Evolutionary conservation across 30 jellyfish, hydroid and myxozoan species (phyloP).

Genomic region (Turritopsis dohrnii): DNA sequence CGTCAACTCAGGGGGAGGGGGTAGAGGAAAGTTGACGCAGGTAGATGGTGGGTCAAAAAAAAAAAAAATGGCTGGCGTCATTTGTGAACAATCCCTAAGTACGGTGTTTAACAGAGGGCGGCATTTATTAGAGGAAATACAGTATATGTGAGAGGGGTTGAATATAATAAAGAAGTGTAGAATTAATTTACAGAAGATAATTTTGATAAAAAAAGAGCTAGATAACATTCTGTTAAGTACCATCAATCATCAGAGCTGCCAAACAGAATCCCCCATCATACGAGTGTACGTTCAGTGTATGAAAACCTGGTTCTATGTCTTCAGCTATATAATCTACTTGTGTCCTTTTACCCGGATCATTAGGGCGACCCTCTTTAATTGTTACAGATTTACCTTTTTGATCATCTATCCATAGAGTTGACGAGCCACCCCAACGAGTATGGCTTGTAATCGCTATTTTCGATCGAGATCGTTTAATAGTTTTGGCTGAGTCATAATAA

Average conservation of each 20-base stretch:
- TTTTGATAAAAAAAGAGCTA: slow-evolving; percentile 3
- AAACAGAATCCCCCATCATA: slow-evolving; percentile 74
- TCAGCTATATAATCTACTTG: slow-evolving; percentile 84
- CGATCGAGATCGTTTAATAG: slow-evolving; percentile 18
- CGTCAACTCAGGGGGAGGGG: too few relatives aligned
- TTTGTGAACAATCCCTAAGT: too few relatives aligned
- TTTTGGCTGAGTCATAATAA: slow-evolving; percentile 15
- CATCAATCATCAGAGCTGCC: slow-evolving; percentile 76
- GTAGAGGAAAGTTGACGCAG: too few relatives aligned
- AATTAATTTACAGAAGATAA: not conserved
- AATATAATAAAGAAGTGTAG: not conserved
- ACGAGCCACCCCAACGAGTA: slow-evolving; percentile 92
- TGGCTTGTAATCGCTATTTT: slow-evolving; percentile 93
- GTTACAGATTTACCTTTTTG: slow-evolving; percentile 50
- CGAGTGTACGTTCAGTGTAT: slow-evolving; percentile 57
- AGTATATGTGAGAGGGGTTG: not conserved
- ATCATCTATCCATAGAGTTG: slow-evolving; percentile 91
- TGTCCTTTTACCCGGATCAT: slow-evolving; percentile 92
- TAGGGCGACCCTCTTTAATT: slow-evolving; percentile 81
- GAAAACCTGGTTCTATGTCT: slow-evolving; percentile 81
- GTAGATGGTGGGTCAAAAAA: too few relatives aligned
- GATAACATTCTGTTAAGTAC: slow-evolving; percentile 18
- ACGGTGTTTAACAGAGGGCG: too few relatives aligned
- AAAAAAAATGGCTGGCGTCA: too few relatives aligned
- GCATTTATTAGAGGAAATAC: too few relatives aligned